Conservation (phyloP, 2,797 vertebrate genomes). For the Anisognathus igniventris region DNA sequence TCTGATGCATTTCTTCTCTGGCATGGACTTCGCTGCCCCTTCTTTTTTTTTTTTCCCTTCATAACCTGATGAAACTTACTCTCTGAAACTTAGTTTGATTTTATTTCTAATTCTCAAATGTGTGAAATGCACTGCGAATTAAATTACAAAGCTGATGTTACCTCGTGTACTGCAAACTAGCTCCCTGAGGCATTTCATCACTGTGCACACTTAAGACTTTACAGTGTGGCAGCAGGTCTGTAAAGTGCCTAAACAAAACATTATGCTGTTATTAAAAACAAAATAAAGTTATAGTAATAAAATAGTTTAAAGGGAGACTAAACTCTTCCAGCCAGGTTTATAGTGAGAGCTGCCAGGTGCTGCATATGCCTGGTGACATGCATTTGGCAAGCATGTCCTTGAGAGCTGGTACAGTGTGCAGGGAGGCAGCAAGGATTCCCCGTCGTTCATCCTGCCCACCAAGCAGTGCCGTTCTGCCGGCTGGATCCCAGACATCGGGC, state of each 20-base stretch:
- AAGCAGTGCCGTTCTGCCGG: rapidly evolving
- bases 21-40: background rate
- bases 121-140: background rate
- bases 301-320: background rate
- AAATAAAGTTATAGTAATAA: background rate
- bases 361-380: rapidly evolving
- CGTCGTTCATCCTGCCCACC: background rate
- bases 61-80: background rate
- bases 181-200: background rate
- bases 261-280: background rate
- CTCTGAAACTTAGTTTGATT: background rate
- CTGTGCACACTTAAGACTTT: background rate
- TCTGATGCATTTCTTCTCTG: background rate
- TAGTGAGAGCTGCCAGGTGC: background rate
- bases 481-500: background rate
- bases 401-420: background rate
- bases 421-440: background rate
- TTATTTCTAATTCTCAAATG: background rate
- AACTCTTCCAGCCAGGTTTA: background rate
- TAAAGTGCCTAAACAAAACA: background rate
- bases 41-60: background rate
- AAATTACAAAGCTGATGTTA: background rate
- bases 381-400: background rate
- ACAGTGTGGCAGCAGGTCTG: background rate
- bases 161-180: background rate